These are phyloP conservation scores for Apotomis betuletana DNA, from an alignment of 2,888 invertebrate species.

Conservation along the genomic window DNA sequence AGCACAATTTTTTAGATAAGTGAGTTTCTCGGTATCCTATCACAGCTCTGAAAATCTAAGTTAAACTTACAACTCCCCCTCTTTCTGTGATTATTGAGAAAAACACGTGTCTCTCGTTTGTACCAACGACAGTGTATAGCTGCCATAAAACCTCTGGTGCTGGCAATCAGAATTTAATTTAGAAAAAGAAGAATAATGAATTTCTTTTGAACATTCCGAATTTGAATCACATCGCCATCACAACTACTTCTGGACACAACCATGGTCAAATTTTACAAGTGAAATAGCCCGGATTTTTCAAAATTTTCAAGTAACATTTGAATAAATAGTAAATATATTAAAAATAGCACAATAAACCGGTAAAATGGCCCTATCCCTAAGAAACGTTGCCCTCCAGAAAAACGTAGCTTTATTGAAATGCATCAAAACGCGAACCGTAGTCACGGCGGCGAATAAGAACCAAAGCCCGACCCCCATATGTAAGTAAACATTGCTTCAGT, in stretches of 20 bases:
- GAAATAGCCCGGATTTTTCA: slow-evolving; percentile 49
- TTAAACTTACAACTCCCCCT: no score
- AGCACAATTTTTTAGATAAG: no score
- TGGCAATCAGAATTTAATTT: slow-evolving; percentile 34
- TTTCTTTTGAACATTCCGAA: slow-evolving; percentile 51
- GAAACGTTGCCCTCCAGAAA: slow-evolving; percentile 67
- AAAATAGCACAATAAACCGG: neutral
- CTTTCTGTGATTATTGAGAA: no score
- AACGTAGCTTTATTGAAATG: slow-evolving; percentile 69
- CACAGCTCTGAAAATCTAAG: no score
- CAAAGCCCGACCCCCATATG: slow-evolving; percentile 56
- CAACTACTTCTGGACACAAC: slow-evolving; percentile 55
- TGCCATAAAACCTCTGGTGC: neutral
- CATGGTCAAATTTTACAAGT: slow-evolving; percentile 73
- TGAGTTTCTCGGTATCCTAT: no score
- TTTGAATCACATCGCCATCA: slow-evolving; percentile 44
- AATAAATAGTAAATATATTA: slow-evolving; percentile 42
- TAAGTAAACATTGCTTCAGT: slow-evolving; percentile 54
- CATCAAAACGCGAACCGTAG: slow-evolving; percentile 63
- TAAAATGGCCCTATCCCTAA: slow-evolving; percentile 72
- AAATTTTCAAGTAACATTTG: slow-evolving; percentile 55
- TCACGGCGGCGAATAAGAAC: slow-evolving; percentile 60
- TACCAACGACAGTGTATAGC: neutral
- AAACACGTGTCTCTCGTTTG: no score
- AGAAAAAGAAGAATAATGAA: slow-evolving; percentile 52